phyloP scores from a whole-genome alignment of 1,140 invertebrate species.

The Bacillus rossius region DNA sequence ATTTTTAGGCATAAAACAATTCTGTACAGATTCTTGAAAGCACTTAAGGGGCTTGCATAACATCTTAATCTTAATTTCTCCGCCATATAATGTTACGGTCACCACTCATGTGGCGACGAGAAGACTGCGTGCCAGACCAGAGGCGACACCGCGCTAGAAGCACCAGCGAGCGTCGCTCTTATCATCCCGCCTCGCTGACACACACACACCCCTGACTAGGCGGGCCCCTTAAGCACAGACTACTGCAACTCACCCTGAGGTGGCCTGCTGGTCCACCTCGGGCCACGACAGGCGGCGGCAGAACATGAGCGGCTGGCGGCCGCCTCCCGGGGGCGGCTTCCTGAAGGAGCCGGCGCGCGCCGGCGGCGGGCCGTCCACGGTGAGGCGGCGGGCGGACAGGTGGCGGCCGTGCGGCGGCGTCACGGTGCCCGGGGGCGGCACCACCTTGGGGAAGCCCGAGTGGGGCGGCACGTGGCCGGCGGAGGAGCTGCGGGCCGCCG shows the following conservation, averaged over 20 bases:
- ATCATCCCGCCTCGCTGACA: no score
- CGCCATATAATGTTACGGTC: no score
- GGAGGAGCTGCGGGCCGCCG: background rate
- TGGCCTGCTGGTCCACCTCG: slow-evolving; percentile 71
- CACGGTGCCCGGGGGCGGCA: slow-evolving; percentile 54
- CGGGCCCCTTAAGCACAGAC: no score
- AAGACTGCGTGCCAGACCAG: no score
- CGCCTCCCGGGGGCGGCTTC: slow-evolving; percentile 21
- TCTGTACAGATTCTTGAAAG: no score
- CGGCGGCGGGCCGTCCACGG: slow-evolving; percentile 31
- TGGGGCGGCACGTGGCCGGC: background rate
- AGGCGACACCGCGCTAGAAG: no score
- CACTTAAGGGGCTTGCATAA: no score
- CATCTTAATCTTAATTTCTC: no score
- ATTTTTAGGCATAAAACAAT: no score
- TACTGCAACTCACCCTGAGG: slow-evolving; percentile 69
- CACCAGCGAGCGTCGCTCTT: no score
- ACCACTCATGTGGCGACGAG: no score
- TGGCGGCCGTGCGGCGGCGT: slow-evolving; percentile 45
- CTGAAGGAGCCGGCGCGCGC: slow-evolving; percentile 28
- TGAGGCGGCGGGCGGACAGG: slow-evolving; percentile 35
- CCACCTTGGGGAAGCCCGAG: slow-evolving; percentile 39
- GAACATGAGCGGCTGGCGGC: slow-evolving; percentile 48
- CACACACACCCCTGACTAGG: no score
- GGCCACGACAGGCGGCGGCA: slow-evolving; percentile 73